These are phyloP conservation scores for Cephus sareptanus DNA, from an alignment of 2,888 invertebrate species.

Conservation along the genomic window DNA sequence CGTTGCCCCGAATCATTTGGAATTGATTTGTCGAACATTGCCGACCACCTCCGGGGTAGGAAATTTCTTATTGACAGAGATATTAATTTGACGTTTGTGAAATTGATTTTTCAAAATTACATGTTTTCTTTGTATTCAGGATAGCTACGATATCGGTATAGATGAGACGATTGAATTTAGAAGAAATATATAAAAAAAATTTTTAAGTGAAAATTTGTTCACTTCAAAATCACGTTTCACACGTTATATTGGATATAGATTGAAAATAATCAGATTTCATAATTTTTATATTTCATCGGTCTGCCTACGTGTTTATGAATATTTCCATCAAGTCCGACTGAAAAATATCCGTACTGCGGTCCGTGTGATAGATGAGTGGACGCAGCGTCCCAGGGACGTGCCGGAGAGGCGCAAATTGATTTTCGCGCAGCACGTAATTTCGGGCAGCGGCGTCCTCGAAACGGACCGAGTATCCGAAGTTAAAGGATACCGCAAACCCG, in stretches of 20 bases:
- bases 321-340: background rate
- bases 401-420: conserved; percentile 47
- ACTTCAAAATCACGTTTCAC: background rate
- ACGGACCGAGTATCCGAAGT: background rate
- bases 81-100: background rate
- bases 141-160: background rate
- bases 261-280: background rate
- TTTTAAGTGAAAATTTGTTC: background rate
- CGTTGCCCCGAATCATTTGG: background rate
- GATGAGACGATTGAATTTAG: background rate
- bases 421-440: conserved; percentile 53
- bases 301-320: background rate
- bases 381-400: background rate
- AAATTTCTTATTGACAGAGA: background rate
- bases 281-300: background rate
- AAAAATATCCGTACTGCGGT: background rate
- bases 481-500: conserved; percentile 21
- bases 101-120: background rate
- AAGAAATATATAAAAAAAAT: background rate
- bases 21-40: background rate
- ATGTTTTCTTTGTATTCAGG: too few relatives aligned
- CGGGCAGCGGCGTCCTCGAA: conserved; percentile 9
- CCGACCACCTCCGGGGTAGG: background rate
- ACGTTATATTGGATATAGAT: background rate
- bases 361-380: background rate